Conservation (phyloP, 2,888 invertebrate species). For the Pyrrhia umbra region DNA sequence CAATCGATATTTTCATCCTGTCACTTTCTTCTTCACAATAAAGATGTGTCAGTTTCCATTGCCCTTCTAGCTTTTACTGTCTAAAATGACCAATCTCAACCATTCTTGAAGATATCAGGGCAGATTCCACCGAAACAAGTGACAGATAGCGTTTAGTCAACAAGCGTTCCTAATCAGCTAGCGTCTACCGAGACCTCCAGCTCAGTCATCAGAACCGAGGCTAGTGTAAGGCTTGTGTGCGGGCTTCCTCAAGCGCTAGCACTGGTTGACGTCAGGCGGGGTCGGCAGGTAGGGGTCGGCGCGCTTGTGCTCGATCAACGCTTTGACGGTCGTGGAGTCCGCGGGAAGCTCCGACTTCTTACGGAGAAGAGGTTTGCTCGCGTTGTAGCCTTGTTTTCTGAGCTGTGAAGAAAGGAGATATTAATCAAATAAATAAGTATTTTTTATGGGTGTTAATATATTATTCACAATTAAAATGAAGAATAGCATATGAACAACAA, state of each 20-base stretch:
- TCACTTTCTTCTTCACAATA: neutral
- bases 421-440: too few relatives aligned
- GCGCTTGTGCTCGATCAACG: slow-evolving; percentile 97
- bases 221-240: slow-evolving; percentile 28
- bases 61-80: too few relatives aligned
- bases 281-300: slow-evolving; percentile 97
- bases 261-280: slow-evolving; percentile 96
- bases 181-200: too few relatives aligned
- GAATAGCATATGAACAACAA: too few relatives aligned
- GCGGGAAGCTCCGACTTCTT: slow-evolving; percentile 99
- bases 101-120: too few relatives aligned
- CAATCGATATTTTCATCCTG: slow-evolving; percentile 8
- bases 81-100: too few relatives aligned
- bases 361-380: slow-evolving; percentile 96
- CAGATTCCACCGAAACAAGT: too few relatives aligned
- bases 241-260: slow-evolving; percentile 90
- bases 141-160: too few relatives aligned
- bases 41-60: too few relatives aligned
- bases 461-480: too few relatives aligned
- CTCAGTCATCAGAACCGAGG: slow-evolving; percentile 3
- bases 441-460: too few relatives aligned
- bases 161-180: too few relatives aligned
- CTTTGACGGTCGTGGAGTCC: slow-evolving; percentile 97
- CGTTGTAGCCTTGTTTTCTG: slow-evolving; percentile 91
- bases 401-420: slow-evolving; percentile 83